Evolutionary conservation across 2,888 invertebrate species (phyloP), one percentile per base, ranked within the genome.

Genomic region (Atrina japonica): DNA sequence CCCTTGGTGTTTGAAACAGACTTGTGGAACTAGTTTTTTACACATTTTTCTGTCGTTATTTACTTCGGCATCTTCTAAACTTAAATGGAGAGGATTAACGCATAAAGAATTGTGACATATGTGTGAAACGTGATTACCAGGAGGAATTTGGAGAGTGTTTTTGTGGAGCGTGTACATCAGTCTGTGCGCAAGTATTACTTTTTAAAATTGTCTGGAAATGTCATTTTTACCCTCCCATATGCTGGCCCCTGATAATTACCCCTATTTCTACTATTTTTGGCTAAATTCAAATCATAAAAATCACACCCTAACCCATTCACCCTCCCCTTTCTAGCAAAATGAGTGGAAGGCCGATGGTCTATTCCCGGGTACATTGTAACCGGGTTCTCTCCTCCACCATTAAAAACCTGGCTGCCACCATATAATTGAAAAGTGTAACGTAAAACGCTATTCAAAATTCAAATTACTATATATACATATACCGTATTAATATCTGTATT

Each of bases 101-200:
- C 45, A 45, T 1, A 59, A 21, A 14, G 45, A 45, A n/a, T 47
- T 16, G 14, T 60, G 45, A 25, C 35, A 60, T 0, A 60, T 21
- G 45, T 60, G 47, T 11, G 60, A 60, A 21, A 60, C 47, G 23
- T 60, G 59, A 43, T 27, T n/a, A 9, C 27, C 29, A 25, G 25
- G 43, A 21, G 45, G 30, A 45, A 47, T 11, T 6, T 60, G 16
- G n/a, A 43, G 3, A 23, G 27, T 29, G 47, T 47, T 60, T 27
- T 45, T 11, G 29, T 47, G 29, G 7, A 52, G 23, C 40, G 52
- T 53, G 40, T 29, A 52, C 35, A 49, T 40, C 7, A 52, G 53
- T 27, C 41, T 7, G 41, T 53, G 40, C 16, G 53, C 52, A 23
- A 64, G 18, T 27, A 41, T 11, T 14, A 5, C 29, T 64, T 41